Conservation (phyloP, 2,113 vertebrate genomes). For the Calonectris borealis region DNA sequence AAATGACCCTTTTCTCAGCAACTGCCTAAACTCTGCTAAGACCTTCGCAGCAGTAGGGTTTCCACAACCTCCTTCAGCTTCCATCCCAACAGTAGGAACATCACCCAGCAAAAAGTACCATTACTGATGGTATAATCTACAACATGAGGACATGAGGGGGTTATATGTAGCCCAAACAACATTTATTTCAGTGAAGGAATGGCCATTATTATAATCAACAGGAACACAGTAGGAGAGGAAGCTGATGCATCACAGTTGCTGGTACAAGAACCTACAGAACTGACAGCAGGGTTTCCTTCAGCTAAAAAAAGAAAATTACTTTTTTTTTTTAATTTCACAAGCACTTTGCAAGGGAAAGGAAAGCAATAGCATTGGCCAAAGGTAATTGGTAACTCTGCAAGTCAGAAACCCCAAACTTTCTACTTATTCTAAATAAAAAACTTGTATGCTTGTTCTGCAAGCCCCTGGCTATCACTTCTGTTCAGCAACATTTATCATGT, state of each 20-base stretch:
- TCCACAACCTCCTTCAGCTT: neutral
- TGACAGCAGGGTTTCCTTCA: neutral
- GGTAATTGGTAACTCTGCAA: neutral
- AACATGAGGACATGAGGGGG: neutral
- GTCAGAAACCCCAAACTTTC: neutral
- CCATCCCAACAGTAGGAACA: neutral
- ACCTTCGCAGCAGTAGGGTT: neutral
- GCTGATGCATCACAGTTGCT: neutral
- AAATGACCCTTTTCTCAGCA: neutral
- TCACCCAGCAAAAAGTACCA: neutral
- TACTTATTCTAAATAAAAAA: neutral
- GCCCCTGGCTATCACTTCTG: neutral
- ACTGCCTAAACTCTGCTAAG: neutral
- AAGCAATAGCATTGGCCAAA: neutral
- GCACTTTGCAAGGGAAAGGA: neutral
- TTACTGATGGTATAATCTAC: neutral
- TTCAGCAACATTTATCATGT: neutral
- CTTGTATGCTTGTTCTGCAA: neutral
- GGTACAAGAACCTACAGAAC: neutral
- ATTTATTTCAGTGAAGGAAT: neutral
- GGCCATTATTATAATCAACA: fast-evolving
- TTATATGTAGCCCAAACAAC: fast-evolving
- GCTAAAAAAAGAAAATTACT: neutral
- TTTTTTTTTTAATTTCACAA: neutral
- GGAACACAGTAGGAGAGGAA: neutral